phyloP scores from a whole-genome alignment of 1,140 invertebrate species.

The Cyphomyrmex costatus region DNA sequence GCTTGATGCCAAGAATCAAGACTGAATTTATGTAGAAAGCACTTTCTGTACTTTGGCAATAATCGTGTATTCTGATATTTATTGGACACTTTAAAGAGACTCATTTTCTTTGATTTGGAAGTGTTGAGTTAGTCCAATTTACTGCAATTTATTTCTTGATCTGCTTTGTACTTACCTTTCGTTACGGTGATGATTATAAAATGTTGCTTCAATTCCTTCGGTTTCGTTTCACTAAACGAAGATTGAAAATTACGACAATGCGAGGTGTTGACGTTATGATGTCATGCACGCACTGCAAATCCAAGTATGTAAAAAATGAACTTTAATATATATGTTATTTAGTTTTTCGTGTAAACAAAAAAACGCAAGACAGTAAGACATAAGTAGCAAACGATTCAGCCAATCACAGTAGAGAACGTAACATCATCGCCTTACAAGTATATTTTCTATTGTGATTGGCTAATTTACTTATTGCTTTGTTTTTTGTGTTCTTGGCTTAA shows the following conservation, averaged over 20 bases:
- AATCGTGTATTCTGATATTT: neutral
- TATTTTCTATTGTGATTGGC: too few relatives aligned
- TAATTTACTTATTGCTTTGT: too few relatives aligned
- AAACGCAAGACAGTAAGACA: too few relatives aligned
- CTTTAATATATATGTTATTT: too few relatives aligned
- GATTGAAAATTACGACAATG: constrained; percentile 29
- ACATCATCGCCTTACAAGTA: too few relatives aligned
- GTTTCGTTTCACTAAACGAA: constrained; percentile 23
- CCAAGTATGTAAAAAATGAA: too few relatives aligned
- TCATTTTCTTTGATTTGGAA: neutral
- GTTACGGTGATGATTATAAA: constrained; percentile 13
- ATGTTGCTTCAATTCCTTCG: neutral
- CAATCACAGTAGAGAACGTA: too few relatives aligned
- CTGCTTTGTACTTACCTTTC: neutral
- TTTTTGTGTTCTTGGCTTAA: too few relatives aligned
- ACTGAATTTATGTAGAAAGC: neutral
- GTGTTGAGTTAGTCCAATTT: neutral
- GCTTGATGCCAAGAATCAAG: neutral
- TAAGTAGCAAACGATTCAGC: too few relatives aligned
- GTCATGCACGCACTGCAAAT: neutral
- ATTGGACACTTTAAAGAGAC: neutral
- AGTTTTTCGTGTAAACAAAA: too few relatives aligned
- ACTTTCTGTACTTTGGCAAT: neutral
- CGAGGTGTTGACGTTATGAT: constrained; percentile 27
- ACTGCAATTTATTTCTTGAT: neutral